Conservation (phyloP, 2,113 vertebrate genomes). For the Prionailurus bengalensis region DNA sequence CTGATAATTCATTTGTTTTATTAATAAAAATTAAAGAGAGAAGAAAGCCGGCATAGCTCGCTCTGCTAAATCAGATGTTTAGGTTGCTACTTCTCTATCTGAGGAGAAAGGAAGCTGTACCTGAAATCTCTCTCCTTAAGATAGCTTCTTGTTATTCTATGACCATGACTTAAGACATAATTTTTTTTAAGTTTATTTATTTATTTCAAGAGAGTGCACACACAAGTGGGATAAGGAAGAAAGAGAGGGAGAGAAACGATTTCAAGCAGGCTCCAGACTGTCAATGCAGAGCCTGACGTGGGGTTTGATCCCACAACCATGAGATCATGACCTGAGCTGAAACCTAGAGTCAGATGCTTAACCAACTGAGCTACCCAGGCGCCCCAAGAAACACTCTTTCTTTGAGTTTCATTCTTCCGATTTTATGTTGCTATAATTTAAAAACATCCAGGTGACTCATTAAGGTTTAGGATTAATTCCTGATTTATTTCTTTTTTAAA, state of each 20-base stretch:
- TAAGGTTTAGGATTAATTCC: background rate
- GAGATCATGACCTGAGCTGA: too few species aligned
- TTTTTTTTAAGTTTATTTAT: background rate
- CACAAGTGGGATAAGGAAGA: too few species aligned
- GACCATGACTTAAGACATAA: background rate
- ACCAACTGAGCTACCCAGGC: too few species aligned
- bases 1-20: background rate
- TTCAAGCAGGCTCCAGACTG: too few species aligned
- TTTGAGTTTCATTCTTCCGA: background rate
- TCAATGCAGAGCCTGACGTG: too few species aligned
- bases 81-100: background rate
- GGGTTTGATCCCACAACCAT: too few species aligned
- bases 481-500: background rate
- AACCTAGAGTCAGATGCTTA: too few species aligned
- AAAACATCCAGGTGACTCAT: background rate
- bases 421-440: background rate
- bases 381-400: background rate
- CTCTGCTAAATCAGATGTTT: background rate
- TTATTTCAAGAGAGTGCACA: too few species aligned
- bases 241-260: too few species aligned
- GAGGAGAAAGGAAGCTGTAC: background rate
- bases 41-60: background rate
- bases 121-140: background rate
- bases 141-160: background rate
- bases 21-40: background rate